Conservation (phyloP, 1,140 invertebrate species). For the Pomacea maculata region DNA sequence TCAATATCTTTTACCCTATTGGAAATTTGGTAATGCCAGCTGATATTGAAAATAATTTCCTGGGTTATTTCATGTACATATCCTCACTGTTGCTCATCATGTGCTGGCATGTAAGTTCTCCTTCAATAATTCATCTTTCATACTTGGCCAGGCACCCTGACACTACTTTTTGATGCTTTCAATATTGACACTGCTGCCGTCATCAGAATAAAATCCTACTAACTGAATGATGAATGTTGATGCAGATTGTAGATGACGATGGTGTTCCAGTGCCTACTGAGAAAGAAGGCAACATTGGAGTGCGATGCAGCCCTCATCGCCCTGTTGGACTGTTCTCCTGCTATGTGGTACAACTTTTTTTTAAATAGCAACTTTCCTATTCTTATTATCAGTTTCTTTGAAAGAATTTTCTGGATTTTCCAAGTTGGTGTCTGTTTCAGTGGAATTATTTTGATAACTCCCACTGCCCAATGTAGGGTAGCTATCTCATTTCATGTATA, state of each 20-base stretch:
- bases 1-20: too few species aligned
- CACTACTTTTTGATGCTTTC: too few species aligned
- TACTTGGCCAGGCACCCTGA: too few species aligned
- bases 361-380: neutral
- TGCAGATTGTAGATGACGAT: slow-evolving; percentile 65
- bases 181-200: too few species aligned
- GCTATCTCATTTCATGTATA: neutral
- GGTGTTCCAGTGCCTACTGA: slow-evolving; percentile 55
- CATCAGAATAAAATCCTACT: too few species aligned
- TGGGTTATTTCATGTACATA: too few species aligned
- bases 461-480: neutral
- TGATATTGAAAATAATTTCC: too few species aligned
- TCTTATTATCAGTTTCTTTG: neutral
- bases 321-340: slow-evolving; percentile 66
- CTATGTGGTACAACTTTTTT: slow-evolving; percentile 56
- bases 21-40: too few species aligned
- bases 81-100: too few species aligned
- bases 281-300: slow-evolving; percentile 65
- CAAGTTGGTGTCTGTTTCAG: neutral
- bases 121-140: too few species aligned
- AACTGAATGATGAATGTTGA: neutral
- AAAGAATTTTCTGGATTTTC: neutral
- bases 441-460: neutral
- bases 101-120: too few species aligned
- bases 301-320: slow-evolving; percentile 58